phyloP scores from a whole-genome alignment of 2,113 vertebrate species.

The Synodontis membranacea region DNA sequence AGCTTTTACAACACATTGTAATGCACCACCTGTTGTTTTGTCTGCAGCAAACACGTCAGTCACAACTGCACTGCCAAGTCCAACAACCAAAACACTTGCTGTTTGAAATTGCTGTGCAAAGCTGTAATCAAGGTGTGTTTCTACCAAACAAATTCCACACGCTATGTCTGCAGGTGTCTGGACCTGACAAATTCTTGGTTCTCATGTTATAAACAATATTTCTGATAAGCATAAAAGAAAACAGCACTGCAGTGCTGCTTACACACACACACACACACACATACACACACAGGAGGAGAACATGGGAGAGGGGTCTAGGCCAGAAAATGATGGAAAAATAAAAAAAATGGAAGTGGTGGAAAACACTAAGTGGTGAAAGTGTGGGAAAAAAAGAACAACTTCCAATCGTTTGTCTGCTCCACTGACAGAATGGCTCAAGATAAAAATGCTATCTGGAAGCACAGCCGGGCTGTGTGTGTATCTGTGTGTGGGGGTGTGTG shows the following conservation, averaged over 20 bases:
- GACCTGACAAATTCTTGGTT: neutral
- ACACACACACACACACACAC: neutral
- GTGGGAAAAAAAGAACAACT: conserved; percentile 20
- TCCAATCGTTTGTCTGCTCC: conserved; percentile 23
- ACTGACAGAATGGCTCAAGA: conserved; percentile 30
- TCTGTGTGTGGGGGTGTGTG: neutral
- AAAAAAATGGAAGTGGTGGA: neutral
- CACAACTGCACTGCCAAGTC: neutral
- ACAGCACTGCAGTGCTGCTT: neutral
- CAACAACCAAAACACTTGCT: neutral
- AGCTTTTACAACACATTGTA: neutral
- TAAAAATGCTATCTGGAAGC: conserved; percentile 49
- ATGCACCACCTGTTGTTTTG: conserved; percentile 19
- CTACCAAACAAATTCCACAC: neutral
- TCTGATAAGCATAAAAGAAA: neutral
- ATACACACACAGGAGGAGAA: neutral
- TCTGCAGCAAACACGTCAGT: conserved; percentile 9
- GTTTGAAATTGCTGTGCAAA: neutral
- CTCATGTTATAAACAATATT: neutral
- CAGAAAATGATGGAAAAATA: neutral
- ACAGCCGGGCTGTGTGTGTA: conserved; percentile 18
- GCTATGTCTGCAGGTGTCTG: neutral
- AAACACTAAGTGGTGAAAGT: neutral
- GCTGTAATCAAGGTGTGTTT: conserved; percentile 1
- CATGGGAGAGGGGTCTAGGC: neutral